Percentiles rank a stretch among this genome's conserved stretches.
phyloP scores from a whole-genome alignment of 2,888 invertebrate species.

The Ophion obscuratus region DNA sequence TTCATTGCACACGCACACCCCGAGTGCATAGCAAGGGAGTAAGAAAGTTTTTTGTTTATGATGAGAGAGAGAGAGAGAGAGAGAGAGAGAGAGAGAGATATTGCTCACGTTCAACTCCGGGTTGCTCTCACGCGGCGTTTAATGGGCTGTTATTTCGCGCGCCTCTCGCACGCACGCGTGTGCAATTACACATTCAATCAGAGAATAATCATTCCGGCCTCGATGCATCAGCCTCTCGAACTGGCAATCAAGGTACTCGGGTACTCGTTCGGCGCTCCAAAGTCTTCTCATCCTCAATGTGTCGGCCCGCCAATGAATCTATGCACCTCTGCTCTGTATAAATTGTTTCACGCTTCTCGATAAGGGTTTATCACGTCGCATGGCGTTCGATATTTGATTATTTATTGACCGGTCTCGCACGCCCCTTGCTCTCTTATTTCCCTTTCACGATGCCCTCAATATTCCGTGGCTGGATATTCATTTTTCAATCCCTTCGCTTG shows the following conservation, averaged over 20 bases:
- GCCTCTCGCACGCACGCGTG: conserved; percentile 53
- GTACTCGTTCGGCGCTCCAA: neutral
- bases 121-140: conserved; percentile 60
- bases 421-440: conserved; percentile 46
- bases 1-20: conserved; percentile 25
- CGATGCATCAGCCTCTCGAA: conserved; percentile 73
- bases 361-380: conserved; percentile 61
- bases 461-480: conserved; percentile 32
- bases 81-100: conserved; percentile 18
- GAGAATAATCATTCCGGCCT: conserved; percentile 74
- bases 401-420: conserved; percentile 67
- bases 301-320: conserved; percentile 30
- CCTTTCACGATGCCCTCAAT: conserved; percentile 26
- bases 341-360: conserved; percentile 47
- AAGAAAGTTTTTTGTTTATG: neutral
- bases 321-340: conserved; percentile 24
- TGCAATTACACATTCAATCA: conserved; percentile 80
- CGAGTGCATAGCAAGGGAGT: conserved; percentile 18
- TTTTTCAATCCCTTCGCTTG: conserved; percentile 31
- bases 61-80: conserved; percentile 9
- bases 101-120: conserved; percentile 47
- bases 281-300: conserved; percentile 21
- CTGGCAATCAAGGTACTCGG: conserved; percentile 66
- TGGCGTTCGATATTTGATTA: conserved; percentile 68
- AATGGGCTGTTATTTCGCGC: conserved; percentile 76